Evolutionary conservation across 2,888 invertebrate genomes (phyloP).

Genomic region (Acleris literana): DNA sequence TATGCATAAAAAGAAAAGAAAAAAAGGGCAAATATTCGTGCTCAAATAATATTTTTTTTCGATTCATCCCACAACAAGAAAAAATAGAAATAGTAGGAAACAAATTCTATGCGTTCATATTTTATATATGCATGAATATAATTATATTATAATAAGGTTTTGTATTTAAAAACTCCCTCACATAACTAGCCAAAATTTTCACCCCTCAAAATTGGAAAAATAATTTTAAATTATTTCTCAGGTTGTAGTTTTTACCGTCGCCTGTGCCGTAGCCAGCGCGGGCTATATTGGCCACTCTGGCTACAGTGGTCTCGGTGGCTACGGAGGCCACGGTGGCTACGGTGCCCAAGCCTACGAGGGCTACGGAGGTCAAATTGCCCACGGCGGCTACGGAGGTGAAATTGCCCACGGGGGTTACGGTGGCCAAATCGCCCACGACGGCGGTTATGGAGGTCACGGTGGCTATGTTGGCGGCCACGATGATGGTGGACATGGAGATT

Average conservation of each 20-base stretch:
- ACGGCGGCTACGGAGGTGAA: slow-evolving; percentile 40
- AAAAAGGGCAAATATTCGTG: too few species aligned
- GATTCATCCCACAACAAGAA: too few species aligned
- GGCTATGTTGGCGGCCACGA: slow-evolving; percentile 39
- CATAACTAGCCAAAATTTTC: too few species aligned
- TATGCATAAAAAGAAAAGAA: too few species aligned
- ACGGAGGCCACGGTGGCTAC: slow-evolving; percentile 42
- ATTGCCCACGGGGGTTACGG: slow-evolving; percentile 44
- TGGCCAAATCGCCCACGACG: slow-evolving; percentile 41
- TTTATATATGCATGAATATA: neutral
- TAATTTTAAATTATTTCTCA: slow-evolving; percentile 46
- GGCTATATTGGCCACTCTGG: slow-evolving; percentile 45
- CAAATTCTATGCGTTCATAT: neutral
- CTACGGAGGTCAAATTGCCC: slow-evolving; percentile 41
- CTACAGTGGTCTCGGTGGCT: slow-evolving; percentile 42
- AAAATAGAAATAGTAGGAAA: too few species aligned
- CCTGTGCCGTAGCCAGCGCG: slow-evolving; percentile 59
- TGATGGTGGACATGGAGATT: slow-evolving; percentile 62
- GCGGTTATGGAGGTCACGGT: slow-evolving; percentile 39
- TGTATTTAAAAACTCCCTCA: neutral
- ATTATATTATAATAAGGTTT: neutral
- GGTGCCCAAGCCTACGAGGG: slow-evolving; percentile 39
- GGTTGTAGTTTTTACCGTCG: slow-evolving; percentile 60
- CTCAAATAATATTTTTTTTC: too few species aligned
- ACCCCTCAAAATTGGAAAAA: too few species aligned